Evolutionary conservation across 1,140 invertebrate species (phyloP).

Genomic region (Halesus radiatus): DNA sequence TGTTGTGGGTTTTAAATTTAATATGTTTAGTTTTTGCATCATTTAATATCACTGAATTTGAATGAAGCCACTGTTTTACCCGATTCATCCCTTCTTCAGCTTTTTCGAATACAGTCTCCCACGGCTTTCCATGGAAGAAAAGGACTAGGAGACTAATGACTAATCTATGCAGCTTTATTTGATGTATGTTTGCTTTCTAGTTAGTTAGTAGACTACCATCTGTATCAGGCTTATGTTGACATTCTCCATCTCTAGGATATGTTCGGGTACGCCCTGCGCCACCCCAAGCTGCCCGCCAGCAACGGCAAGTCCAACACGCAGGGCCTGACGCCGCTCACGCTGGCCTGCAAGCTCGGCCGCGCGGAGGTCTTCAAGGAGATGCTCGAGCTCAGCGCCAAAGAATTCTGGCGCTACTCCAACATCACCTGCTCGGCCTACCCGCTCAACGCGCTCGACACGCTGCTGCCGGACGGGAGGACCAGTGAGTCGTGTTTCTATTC

Average conservation of each 20-base stretch:
- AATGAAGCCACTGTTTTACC: too few species aligned
- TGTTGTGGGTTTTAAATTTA: too few species aligned
- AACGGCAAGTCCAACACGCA: slow-evolving; percentile 89
- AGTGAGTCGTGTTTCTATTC: slow-evolving; percentile 84
- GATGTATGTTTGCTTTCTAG: too few species aligned
- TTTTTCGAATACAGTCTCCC: too few species aligned
- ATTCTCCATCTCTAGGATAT: slow-evolving; percentile 81
- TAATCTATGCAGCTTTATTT: too few species aligned
- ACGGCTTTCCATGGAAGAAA: too few species aligned
- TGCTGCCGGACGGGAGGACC: slow-evolving; percentile 92
- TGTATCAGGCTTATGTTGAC: too few species aligned
- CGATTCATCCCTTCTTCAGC: too few species aligned
- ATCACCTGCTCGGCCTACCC: slow-evolving; percentile 99
- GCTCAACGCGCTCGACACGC: slow-evolving; percentile 94
- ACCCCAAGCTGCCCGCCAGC: slow-evolving; percentile 92
- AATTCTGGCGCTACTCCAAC: slow-evolving; percentile 99
- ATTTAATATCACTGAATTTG: too few species aligned
- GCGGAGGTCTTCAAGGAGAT: slow-evolving; percentile 98
- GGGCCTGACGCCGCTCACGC: slow-evolving; percentile 94
- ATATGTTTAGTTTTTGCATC: too few species aligned
- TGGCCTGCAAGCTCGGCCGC: slow-evolving; percentile 95
- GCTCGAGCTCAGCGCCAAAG: slow-evolving; percentile 94
- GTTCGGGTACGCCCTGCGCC: slow-evolving; percentile 97
- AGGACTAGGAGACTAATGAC: too few species aligned
- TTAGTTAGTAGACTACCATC: too few species aligned